phyloP scores from a whole-genome alignment of 1,140 invertebrate species.

The Lasioglossum albipes region DNA sequence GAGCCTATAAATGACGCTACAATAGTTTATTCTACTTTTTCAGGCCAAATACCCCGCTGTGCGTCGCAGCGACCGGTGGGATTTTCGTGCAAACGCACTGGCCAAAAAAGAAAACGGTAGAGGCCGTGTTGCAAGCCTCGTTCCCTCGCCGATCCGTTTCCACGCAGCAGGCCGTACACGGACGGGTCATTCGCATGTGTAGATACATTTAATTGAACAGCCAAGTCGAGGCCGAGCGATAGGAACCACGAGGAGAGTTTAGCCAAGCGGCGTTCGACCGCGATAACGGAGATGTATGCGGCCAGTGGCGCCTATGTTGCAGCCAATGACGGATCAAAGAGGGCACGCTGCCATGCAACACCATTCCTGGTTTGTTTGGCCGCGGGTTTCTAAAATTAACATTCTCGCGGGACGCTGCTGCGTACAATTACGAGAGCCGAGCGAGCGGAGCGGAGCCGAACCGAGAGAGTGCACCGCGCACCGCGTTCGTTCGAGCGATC shows the following conservation, averaged over 20 bases:
- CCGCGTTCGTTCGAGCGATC: neutral
- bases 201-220: constrained; percentile 15
- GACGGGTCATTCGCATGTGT: too few species aligned
- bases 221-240: neutral
- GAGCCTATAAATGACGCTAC: too few species aligned
- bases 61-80: too few species aligned
- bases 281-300: constrained; percentile 47
- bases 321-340: constrained; percentile 38
- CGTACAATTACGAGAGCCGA: constrained; percentile 4
- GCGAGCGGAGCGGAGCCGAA: too few species aligned
- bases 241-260: constrained; percentile 39
- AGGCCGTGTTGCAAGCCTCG: too few species aligned
- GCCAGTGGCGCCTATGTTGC: constrained; percentile 49
- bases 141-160: too few species aligned
- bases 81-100: too few species aligned
- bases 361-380: constrained; percentile 29
- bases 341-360: constrained; percentile 22
- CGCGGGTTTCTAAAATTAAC: constrained; percentile 34
- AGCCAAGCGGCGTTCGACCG: constrained; percentile 50
- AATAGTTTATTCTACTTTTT: too few species aligned
- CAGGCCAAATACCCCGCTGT: too few species aligned
- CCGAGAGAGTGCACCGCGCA: too few species aligned
- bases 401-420: neutral
- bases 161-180: too few species aligned
- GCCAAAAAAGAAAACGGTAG: too few species aligned